Evolutionary conservation across 2,113 vertebrate species (phyloP).

Genomic region (Megaleporinus macrocephalus): DNA sequence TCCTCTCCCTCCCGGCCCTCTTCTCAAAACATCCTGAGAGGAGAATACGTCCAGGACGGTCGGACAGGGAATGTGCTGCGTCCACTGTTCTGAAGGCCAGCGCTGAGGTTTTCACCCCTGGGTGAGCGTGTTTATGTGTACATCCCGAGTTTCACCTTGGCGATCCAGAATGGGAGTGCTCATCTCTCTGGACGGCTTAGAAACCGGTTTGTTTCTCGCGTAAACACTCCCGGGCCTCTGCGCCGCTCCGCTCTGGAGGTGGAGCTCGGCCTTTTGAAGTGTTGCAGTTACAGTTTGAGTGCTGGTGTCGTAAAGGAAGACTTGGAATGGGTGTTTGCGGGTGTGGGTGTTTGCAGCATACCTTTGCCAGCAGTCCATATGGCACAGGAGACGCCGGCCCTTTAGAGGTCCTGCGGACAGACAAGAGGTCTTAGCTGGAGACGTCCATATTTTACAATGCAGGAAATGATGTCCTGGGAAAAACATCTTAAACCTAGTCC

Average conservation of each 20-base stretch:
- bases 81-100: conserved; percentile 46
- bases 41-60: conserved; percentile 50
- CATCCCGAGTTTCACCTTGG: conserved; percentile 42
- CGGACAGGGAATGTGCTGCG: conserved; percentile 58
- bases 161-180: conserved; percentile 13
- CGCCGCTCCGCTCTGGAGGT: conserved; percentile 27
- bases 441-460: neutral
- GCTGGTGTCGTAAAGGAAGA: conserved; percentile 19
- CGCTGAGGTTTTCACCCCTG: conserved; percentile 57
- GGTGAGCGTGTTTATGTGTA: conserved; percentile 51
- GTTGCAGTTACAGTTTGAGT: neutral
- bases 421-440: neutral
- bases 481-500: too few species aligned
- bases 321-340: neutral
- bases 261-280: conserved; percentile 19
- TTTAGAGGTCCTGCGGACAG: neutral
- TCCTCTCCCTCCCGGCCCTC: conserved; percentile 32
- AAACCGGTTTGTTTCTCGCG: conserved; percentile 34
- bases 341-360: conserved; percentile 39
- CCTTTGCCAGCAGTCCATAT: conserved; percentile 41
- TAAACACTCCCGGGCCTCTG: conserved; percentile 22
- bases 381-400: conserved; percentile 1
- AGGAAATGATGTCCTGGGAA: too few species aligned
- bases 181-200: neutral
- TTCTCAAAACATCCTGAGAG: conserved; percentile 59